These are phyloP conservation scores for Dryadula phaetusa DNA, from an alignment of 2,888 invertebrate genomes.

Conservation along the genomic window DNA sequence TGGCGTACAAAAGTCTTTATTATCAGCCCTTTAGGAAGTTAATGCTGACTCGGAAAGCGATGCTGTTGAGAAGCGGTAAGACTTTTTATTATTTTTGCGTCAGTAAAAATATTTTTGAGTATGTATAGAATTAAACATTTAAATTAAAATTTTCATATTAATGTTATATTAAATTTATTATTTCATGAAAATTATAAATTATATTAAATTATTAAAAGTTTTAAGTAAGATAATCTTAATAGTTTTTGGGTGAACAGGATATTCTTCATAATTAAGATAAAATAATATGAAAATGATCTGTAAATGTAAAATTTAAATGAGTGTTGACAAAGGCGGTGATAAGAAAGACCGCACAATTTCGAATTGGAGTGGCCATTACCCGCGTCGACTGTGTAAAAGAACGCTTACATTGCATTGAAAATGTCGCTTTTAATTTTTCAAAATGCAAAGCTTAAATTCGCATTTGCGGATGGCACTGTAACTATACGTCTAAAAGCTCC, in stretches of 20 bases:
- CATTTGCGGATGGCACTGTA: constrained; percentile 75
- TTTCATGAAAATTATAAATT: neutral
- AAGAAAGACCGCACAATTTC: constrained; percentile 68
- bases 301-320: constrained; percentile 57
- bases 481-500: constrained; percentile 79
- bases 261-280: neutral
- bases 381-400: constrained; percentile 73
- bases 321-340: constrained; percentile 72
- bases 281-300: constrained; percentile 49
- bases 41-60: too few relatives aligned
- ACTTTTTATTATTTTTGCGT: neutral
- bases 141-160: too few relatives aligned
- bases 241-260: neutral
- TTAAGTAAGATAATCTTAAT: neutral
- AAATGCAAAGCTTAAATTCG: constrained; percentile 80
- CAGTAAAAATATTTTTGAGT: neutral
- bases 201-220: neutral
- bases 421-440: constrained; percentile 81
- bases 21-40: too few relatives aligned
- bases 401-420: constrained; percentile 78
- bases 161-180: too few relatives aligned
- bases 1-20: too few relatives aligned
- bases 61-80: too few relatives aligned
- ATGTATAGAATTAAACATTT: too few relatives aligned
- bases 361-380: constrained; percentile 81